Evolutionary conservation across 2,113 vertebrate species (phyloP), one percentile per base, ranked within the genome.

Genomic region (Salminus brasiliensis): DNA sequence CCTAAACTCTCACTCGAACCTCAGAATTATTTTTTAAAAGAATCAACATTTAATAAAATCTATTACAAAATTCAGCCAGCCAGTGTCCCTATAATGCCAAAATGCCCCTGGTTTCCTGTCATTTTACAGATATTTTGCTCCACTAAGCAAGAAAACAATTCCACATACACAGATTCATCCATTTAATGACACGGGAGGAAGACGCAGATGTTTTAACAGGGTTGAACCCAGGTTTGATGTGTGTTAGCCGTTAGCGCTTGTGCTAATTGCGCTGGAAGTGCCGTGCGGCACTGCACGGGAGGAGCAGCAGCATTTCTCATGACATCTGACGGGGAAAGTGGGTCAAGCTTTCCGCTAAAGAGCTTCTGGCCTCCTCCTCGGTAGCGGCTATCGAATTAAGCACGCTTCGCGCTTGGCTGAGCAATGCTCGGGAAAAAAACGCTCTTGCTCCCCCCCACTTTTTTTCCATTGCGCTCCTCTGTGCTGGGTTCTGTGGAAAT

Each of bases 341-440:
- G 96, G 96, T 97, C 97, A 98, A 90, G 91, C 88, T 92, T 91
- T 90, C 86, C 84, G 84, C 92, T 94, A 93, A 93, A 88, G 88
- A 71, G 93, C 94, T 94, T 88, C 91, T 89, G 93, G 94, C 95
- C 93, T 92, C 89, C 89, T 94, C 93, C 93, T 94, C 93, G 94
- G 93, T 93, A 94, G 93, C 90, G 86, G 86, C 93, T 92, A 93
- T 95, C 96, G 95, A 93, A 96, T 97, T 97, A 97, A 94, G 93
- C 93, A 93, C 92, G 94, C 95, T 96, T 96, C 94, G 95, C 70
- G 95, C 94, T 94, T 89, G 89, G 82, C 85, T 78, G 89, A 92
- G 88, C 87, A 0, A 90, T 83, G 85, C 80, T 92, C 92, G 92
- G 90, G 91, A 92, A 55, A 21, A 92, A 85, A 88, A 89, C 87